Percentiles rank a stretch among this genome's conserved stretches.
These are phyloP conservation scores for Eulacestoma nigropectus DNA, from an alignment of 2,113 vertebrate species.

Conservation along the genomic window DNA sequence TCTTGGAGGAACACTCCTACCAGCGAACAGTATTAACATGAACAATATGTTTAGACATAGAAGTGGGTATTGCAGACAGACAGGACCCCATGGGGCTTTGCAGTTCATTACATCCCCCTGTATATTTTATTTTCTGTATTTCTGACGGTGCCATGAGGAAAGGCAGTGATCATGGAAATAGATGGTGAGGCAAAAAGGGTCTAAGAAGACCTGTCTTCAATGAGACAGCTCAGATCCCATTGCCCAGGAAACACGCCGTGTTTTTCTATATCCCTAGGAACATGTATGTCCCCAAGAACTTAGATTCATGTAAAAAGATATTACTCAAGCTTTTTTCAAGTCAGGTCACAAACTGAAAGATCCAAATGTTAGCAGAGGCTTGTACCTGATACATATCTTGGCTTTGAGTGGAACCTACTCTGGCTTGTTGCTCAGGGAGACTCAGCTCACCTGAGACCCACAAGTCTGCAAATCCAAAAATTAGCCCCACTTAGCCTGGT, in stretches of 20 bases:
- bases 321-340: not conserved
- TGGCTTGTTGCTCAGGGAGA: not conserved
- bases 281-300: not conserved
- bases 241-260: not conserved
- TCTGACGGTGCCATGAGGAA: not conserved
- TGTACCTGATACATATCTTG: accelerated
- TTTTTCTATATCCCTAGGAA: not conserved
- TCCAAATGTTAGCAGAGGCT: not conserved
- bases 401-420: not conserved
- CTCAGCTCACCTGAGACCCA: not conserved
- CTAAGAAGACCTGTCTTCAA: not conserved
- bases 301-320: not conserved
- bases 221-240: not conserved
- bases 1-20: constrained; percentile 11
- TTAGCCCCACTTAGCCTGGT: not conserved
- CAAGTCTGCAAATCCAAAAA: not conserved
- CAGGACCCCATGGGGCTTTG: not conserved
- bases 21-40: constrained; percentile 18
- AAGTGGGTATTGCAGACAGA: not conserved
- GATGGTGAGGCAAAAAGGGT: not conserved
- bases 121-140: not conserved
- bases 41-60: not conserved
- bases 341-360: not conserved
- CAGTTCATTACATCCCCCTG: not conserved
- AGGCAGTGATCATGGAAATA: not conserved